Evolutionary conservation across 1,140 invertebrate species (phyloP).

Genomic region (Drosophila nannoptera): DNA sequence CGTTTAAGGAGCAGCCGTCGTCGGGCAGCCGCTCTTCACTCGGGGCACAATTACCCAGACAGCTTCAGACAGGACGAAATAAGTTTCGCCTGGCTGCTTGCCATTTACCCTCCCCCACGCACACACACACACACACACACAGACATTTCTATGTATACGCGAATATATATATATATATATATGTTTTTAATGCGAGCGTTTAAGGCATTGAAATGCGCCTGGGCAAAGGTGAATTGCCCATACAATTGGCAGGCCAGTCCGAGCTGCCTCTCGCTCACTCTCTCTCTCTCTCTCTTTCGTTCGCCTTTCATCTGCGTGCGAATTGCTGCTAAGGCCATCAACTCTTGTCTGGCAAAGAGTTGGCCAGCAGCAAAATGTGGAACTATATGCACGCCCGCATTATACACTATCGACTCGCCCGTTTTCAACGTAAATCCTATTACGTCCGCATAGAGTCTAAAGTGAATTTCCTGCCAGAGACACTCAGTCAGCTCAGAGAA

Average conservation of each 20-base stretch:
- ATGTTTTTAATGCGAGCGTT: conserved; percentile 8
- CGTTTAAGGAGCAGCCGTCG: conserved; percentile 27
- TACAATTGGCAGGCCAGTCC: background rate
- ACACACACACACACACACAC: too few species aligned
- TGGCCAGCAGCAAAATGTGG: background rate
- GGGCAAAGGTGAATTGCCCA: conserved; percentile 2
- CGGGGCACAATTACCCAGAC: conserved; percentile 37
- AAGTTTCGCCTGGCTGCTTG: conserved; percentile 22
- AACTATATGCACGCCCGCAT: background rate
- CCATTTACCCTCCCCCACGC: background rate
- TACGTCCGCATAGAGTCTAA: too few species aligned
- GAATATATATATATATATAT: background rate
- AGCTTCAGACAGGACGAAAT: conserved; percentile 11
- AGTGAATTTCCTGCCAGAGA: too few species aligned
- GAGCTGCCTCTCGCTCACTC: background rate
- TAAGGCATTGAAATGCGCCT: conserved; percentile 4
- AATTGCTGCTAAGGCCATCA: background rate
- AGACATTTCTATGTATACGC: background rate
- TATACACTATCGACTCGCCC: background rate
- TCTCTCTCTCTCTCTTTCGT: background rate
- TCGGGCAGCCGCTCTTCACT: conserved; percentile 11
- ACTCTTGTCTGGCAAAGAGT: background rate
- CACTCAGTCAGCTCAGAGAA: too few species aligned
- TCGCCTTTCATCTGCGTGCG: background rate
- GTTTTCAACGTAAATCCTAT: conserved; percentile 3